Conservation (phyloP, 1,140 invertebrate species). For the Drosophila ohnishii region DNA sequence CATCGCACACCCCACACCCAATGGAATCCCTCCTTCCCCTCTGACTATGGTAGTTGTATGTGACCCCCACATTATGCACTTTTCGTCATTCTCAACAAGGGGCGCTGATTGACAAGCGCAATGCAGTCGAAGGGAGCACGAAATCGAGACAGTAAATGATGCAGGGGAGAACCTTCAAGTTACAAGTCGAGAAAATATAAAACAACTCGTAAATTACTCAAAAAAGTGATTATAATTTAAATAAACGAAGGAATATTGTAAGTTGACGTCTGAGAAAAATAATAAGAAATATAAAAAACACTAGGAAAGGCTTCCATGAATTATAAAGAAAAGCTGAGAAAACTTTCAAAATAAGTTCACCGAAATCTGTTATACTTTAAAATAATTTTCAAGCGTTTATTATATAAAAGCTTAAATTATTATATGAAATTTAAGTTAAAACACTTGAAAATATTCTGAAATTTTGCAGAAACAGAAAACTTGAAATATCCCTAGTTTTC, state of each 20-base stretch:
- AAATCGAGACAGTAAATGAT: constrained; percentile 42
- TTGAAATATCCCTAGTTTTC: background rate
- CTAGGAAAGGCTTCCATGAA: background rate
- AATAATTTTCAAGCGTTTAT: background rate
- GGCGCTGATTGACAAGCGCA: constrained; percentile 70
- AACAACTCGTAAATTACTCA: background rate
- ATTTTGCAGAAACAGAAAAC: no score
- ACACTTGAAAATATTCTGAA: background rate
- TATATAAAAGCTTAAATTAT: background rate
- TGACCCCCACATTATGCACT: constrained; percentile 56
- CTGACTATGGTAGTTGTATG: background rate
- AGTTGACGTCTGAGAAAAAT: fast-evolving
- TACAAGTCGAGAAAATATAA: constrained; percentile 15
- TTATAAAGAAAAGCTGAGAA: background rate
- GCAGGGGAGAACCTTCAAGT: constrained; percentile 9
- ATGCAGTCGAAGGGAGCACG: constrained; percentile 29
- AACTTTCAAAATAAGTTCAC: no score
- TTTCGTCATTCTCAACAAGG: constrained; percentile 69
- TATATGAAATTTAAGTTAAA: no score
- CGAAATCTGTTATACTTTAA: background rate
- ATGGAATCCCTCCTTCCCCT: background rate
- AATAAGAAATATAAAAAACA: background rate
- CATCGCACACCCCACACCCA: constrained; percentile 5
- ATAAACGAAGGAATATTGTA: background rate
- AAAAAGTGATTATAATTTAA: background rate